Evolutionary conservation across 2,797 vertebrate species (phyloP).

Genomic region (Darevskia mixta): DNA sequence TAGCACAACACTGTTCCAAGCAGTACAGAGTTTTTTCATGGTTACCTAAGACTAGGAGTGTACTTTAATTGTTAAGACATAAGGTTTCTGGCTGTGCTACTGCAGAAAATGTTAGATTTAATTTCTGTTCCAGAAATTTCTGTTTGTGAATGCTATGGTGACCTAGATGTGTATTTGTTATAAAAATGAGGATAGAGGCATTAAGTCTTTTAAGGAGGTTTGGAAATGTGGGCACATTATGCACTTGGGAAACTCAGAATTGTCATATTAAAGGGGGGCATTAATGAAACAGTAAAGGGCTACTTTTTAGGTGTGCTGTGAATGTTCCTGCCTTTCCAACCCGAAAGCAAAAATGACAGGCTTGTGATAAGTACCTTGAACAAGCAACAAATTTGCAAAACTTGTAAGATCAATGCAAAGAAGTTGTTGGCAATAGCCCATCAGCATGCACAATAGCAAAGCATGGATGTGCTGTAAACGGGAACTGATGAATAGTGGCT

Average conservation of each 20-base stretch:
- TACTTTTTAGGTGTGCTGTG: not conserved
- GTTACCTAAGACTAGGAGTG: not conserved
- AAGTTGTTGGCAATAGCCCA: not conserved
- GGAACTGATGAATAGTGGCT: not conserved
- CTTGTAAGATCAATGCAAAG: not conserved
- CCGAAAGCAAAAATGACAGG: constrained; percentile 5
- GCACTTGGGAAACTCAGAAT: not conserved
- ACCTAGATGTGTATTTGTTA: not conserved
- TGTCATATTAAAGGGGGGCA: not conserved
- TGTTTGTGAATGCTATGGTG: not conserved
- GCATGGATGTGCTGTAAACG: not conserved
- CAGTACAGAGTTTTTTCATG: not conserved
- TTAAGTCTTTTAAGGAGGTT: not conserved
- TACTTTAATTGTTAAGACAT: not conserved
- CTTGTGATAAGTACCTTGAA: not conserved
- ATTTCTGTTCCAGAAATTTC: constrained; percentile 3
- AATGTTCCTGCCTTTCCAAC: not conserved
- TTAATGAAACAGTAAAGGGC: not conserved
- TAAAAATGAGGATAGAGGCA: not conserved
- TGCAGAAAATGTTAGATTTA: constrained; percentile 3
- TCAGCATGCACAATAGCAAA: not conserved
- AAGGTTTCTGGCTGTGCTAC: not conserved
- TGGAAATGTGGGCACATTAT: not conserved
- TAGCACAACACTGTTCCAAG: not conserved
- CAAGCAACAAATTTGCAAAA: not conserved